Evolutionary conservation across 2,797 vertebrate species (phyloP).

Genomic region (Sebastes melanostomus): DNA sequence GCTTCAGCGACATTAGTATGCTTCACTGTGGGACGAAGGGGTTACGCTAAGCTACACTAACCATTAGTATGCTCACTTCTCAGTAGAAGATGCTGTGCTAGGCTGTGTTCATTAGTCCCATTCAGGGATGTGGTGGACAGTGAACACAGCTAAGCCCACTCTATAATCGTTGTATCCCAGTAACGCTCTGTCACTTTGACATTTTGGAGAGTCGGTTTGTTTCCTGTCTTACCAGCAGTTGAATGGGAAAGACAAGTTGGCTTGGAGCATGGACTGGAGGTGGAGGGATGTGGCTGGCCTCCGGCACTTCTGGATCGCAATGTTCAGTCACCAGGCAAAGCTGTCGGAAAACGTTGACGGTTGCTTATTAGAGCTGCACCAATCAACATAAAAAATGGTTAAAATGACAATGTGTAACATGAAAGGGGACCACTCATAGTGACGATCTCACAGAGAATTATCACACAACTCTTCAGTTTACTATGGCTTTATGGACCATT

Average conservation of each 20-base stretch:
- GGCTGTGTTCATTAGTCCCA: slow-evolving; percentile 35
- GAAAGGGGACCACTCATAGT: background rate
- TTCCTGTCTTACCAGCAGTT: background rate
- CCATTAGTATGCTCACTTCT: slow-evolving; percentile 65
- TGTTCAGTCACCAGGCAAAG: background rate
- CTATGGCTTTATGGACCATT: background rate
- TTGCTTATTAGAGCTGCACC: background rate
- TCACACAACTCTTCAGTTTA: background rate
- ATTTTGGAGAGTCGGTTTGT: background rate
- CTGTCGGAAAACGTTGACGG: background rate
- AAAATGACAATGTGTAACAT: background rate
- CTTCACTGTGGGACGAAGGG: slow-evolving; percentile 55
- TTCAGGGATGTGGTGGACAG: slow-evolving; percentile 2
- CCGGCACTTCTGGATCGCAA: background rate
- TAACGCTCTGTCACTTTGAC: background rate
- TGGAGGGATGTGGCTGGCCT: too few relatives aligned
- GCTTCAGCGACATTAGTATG: slow-evolving; percentile 81
- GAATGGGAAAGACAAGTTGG: background rate
- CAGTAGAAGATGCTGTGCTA: slow-evolving; percentile 27
- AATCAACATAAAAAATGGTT: background rate
- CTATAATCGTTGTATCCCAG: background rate
- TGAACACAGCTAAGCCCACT: background rate
- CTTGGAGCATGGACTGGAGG: too few relatives aligned
- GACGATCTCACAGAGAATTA: background rate
- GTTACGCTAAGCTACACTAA: slow-evolving; percentile 53